Base-by-base conservation (phyloP, 2,113 vertebrate species). In the Struthidea cinerea region DNA sequence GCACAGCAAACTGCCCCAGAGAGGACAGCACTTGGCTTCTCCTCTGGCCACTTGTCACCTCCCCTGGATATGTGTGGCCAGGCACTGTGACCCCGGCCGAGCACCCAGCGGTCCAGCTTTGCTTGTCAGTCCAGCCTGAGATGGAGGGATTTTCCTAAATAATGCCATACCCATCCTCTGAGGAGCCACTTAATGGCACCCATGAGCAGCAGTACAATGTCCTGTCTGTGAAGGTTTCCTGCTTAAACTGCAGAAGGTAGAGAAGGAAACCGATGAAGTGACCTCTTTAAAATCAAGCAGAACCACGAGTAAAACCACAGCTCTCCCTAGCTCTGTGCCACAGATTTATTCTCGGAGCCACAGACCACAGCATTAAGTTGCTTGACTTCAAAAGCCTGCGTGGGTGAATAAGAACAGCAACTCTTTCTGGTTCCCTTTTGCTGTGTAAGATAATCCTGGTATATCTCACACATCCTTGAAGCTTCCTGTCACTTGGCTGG, bases 331-430 rank as follows among this genome's bases (percentile, higher is more conserved):
- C 30, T 89, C 56, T 49, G 52, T 71, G 73, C 30, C 47, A 87
- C 87, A 93, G 64, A 70, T 86, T 84, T 96, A 42, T 94, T 90
- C 42, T 46, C 61, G 46, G 80, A 92, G 80, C 80, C 84, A 77
- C 73, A 94, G 84, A 89, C 89, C 70, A 89, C 65, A 77, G 55
- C 35, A 41, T 15, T 28, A 55, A 70, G 39, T 9, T 86, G 35
- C 73, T 76, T 69, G 81, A 87, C 61, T 93, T 94, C 86, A 90
- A 94, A 94, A 68, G 55, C 44, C 26, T n/a, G 6, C 6, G 69
- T 64, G 74, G 81, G 18, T 82, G 74, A 77, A 61, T 14, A 33
- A 64, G 39, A 86, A 16, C 44, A 50, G 68, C 64, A 86, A n/a
- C 23, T 56, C 73, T 47, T 90, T 55, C 42, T 46, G 63, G 33